Conservation (phyloP, 2,888 invertebrate species). For the Stenoptilia bipunctidactyla region DNA sequence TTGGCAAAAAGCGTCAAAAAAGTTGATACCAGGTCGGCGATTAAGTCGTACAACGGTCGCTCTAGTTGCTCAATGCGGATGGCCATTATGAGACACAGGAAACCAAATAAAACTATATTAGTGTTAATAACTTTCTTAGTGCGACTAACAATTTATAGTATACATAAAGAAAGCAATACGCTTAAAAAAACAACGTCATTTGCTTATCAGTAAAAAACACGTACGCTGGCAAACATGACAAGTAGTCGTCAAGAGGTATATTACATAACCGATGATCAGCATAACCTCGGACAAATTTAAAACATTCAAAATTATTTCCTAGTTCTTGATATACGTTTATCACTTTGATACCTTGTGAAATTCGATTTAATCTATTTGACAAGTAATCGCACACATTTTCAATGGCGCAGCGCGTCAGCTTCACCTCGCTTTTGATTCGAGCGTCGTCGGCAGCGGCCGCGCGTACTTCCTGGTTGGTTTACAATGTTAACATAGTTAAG, state of each 20-base stretch:
- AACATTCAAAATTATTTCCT: background rate
- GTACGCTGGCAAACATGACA: no score
- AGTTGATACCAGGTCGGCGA: slow-evolving; percentile 47
- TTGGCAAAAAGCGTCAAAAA: slow-evolving; percentile 60
- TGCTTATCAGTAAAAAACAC: no score
- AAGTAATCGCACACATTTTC: background rate
- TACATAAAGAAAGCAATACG: no score
- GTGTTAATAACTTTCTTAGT: no score
- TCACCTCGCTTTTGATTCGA: background rate
- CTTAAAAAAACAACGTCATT: no score
- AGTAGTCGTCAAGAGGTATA: background rate
- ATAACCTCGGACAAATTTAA: background rate
- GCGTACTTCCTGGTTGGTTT: slow-evolving; percentile 39
- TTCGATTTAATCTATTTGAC: background rate
- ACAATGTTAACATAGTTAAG: slow-evolving; percentile 33
- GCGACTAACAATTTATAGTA: no score
- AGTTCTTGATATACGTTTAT: background rate
- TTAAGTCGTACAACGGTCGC: slow-evolving; percentile 58
- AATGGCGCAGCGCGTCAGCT: background rate
- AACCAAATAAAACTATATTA: background rate
- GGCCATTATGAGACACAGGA: slow-evolving; percentile 19
- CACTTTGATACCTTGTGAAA: background rate
- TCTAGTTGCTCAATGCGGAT: slow-evolving; percentile 39
- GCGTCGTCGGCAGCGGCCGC: background rate
- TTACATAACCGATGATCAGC: background rate